Percentiles rank a stretch among this genome's conserved stretches.
phyloP scores from a whole-genome alignment of 2,113 vertebrate genomes.

The Mystacornis crossleyi region DNA sequence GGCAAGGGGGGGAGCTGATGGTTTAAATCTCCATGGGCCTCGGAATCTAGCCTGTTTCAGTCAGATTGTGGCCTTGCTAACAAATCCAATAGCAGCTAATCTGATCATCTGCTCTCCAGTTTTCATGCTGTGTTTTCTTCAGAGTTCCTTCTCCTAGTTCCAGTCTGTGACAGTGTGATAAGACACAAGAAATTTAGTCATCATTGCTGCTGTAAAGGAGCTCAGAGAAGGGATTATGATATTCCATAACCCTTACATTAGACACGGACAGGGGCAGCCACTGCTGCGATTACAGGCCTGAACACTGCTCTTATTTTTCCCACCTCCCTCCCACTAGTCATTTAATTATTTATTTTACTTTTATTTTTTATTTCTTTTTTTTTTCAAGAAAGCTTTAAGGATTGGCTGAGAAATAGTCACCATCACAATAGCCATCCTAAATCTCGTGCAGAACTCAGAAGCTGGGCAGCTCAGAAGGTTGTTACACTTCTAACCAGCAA shows the following conservation, averaged over 20 bases:
- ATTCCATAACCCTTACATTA: constrained; percentile 95
- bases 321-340: neutral
- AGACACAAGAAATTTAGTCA: constrained; percentile 98
- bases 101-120: constrained; percentile 92
- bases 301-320: constrained; percentile 64
- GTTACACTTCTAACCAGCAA: neutral
- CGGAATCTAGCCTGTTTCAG: constrained; percentile 85
- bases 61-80: constrained; percentile 86
- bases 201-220: constrained; percentile 88
- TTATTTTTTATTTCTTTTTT: neutral
- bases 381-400: constrained; percentile 81
- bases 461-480: neutral
- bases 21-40: constrained; percentile 83
- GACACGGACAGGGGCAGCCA: constrained; percentile 85
- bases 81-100: constrained; percentile 93
- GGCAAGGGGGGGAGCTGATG: neutral
- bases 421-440: constrained; percentile 57
- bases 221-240: constrained; percentile 94
- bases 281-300: constrained; percentile 78
- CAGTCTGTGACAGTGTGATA: constrained; percentile 97
- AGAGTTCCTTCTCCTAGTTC: constrained; percentile 90
- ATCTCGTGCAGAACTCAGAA: neutral
- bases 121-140: constrained; percentile 95
- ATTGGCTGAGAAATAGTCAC: constrained; percentile 73
- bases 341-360: neutral